Conservation (phyloP, 2,113 vertebrate genomes). For the Strigops habroptila region DNA sequence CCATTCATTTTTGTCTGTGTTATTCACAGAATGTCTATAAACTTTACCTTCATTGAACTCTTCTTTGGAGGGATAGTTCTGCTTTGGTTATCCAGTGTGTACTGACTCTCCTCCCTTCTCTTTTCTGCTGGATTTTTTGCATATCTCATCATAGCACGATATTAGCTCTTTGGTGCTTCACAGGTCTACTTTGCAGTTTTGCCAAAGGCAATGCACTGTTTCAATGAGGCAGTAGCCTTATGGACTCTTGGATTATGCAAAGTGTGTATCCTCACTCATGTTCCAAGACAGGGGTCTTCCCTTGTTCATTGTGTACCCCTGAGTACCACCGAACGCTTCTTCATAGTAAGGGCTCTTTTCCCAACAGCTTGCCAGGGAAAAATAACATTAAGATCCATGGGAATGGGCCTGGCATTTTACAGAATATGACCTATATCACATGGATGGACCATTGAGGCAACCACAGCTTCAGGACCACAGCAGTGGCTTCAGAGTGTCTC, state of each 20-base stretch:
- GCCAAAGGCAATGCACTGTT: background rate
- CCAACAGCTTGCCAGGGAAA: background rate
- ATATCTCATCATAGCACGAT: fast-evolving
- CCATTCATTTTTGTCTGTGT: background rate
- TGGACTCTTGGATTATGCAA: background rate
- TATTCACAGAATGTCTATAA: background rate
- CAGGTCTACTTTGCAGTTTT: background rate
- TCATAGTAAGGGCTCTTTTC: background rate
- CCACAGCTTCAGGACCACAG: background rate
- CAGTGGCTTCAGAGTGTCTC: background rate
- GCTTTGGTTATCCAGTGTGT: background rate
- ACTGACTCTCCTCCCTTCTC: fast-evolving
- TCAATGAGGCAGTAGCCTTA: background rate
- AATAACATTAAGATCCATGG: background rate
- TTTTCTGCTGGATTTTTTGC: background rate
- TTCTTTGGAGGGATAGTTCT: background rate
- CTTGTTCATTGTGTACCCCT: background rate
- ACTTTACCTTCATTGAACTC: background rate
- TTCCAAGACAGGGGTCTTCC: background rate
- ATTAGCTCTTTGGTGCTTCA: background rate
- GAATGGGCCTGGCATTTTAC: background rate
- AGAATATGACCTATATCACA: background rate
- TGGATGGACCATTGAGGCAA: background rate
- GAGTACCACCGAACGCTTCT: background rate
- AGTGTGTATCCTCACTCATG: too few species aligned